phyloP scores from a whole-genome alignment of 2,113 vertebrate genomes.

The Centrocercus urophasianus region DNA sequence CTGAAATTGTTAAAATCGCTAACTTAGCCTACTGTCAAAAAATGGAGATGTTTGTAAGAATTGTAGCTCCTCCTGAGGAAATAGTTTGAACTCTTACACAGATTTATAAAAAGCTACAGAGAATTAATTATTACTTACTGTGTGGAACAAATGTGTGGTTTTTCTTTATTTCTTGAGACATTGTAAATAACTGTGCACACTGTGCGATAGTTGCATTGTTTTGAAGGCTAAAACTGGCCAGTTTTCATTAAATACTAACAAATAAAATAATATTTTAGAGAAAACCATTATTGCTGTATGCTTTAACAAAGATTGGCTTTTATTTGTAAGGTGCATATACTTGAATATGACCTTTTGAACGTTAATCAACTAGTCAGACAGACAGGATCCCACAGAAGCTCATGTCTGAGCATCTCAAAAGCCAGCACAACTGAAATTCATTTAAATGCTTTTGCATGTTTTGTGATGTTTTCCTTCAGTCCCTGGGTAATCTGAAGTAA shows the following conservation, averaged over 20 bases:
- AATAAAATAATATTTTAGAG: background rate
- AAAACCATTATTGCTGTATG: background rate
- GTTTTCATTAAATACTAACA: background rate
- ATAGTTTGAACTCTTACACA: background rate
- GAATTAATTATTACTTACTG: background rate
- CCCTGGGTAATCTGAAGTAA: background rate
- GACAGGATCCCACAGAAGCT: background rate
- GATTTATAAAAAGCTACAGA: background rate
- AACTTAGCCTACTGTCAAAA: background rate
- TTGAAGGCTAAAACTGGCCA: background rate
- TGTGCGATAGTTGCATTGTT: background rate
- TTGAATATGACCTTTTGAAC: background rate
- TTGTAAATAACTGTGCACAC: background rate
- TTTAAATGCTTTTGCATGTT: slow-evolving; percentile 6
- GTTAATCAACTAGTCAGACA: background rate
- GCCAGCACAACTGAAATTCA: background rate
- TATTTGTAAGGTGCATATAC: background rate
- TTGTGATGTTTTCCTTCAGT: background rate
- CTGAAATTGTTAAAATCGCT: background rate
- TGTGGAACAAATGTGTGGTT: background rate
- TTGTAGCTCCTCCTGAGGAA: background rate
- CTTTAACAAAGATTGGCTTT: background rate
- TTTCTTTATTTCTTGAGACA: background rate
- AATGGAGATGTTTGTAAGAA: background rate
- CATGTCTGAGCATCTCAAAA: background rate